Evolutionary conservation across 2,888 invertebrate species (phyloP).

Genomic region (Aspidiotus destructor): DNA sequence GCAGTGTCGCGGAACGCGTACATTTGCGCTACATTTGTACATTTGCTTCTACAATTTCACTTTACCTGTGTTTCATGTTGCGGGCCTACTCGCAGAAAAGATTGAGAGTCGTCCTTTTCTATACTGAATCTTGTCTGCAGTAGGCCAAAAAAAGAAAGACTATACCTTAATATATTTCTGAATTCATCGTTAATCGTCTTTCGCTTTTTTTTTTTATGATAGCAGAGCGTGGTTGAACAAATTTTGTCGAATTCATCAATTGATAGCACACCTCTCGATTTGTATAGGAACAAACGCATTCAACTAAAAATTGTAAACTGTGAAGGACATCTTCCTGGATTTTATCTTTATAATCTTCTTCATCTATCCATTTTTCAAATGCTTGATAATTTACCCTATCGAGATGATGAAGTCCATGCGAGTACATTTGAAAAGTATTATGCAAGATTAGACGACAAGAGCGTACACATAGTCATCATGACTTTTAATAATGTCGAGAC

Average conservation of each 20-base stretch:
- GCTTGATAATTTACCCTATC: background rate
- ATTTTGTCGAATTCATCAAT: slow-evolving; percentile 10
- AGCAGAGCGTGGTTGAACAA: background rate
- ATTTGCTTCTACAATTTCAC: no score
- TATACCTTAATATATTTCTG: no score
- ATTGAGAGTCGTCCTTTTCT: no score
- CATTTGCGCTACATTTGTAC: no score
- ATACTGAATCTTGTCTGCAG: no score
- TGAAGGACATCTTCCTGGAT: background rate
- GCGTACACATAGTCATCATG: background rate
- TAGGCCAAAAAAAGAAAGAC: no score
- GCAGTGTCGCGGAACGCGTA: no score
- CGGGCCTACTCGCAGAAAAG: no score
- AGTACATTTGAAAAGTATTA: background rate
- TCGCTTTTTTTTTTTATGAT: no score
- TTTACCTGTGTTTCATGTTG: no score
- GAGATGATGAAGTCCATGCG: slow-evolving; percentile 5
- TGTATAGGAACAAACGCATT: background rate
- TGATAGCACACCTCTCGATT: slow-evolving; percentile 1
- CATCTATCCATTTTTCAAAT: slow-evolving; percentile 6
- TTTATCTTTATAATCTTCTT: slow-evolving; percentile 10
- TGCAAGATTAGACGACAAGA: slow-evolving; percentile 3
- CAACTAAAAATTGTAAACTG: background rate
- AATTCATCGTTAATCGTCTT: no score
- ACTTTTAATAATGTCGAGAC: slow-evolving; percentile 3